Conservation (phyloP, 2,888 invertebrate species). For the Ormia ochracea region DNA sequence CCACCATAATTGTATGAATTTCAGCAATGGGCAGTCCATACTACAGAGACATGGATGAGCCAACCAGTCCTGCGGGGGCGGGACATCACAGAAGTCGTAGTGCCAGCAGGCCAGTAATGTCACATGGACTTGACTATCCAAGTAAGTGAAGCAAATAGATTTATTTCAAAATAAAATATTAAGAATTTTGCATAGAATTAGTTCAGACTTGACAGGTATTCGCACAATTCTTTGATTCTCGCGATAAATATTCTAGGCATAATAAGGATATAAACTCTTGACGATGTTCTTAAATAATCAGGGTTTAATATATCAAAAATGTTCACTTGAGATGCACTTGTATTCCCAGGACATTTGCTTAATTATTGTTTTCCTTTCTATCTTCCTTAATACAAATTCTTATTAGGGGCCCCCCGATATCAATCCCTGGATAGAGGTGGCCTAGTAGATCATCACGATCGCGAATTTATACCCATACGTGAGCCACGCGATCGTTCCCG, state of each 20-base stretch:
- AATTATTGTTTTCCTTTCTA: not conserved
- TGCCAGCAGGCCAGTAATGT: slow-evolving; percentile 84
- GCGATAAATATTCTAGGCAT: too few relatives aligned
- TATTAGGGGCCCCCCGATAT: slow-evolving; percentile 77
- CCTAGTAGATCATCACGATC: slow-evolving; percentile 86
- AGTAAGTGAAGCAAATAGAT: slow-evolving; percentile 72
- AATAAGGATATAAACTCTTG: too few relatives aligned
- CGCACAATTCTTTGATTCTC: too few relatives aligned
- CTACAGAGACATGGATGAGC: slow-evolving; percentile 87
- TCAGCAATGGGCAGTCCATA: slow-evolving; percentile 81
- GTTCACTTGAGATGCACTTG: not conserved
- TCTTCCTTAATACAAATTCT: too few relatives aligned
- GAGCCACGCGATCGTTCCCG: slow-evolving; percentile 84
- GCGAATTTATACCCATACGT: slow-evolving; percentile 91
- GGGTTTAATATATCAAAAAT: too few relatives aligned
- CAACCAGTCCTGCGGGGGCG: slow-evolving; percentile 90
- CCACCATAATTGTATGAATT: slow-evolving; percentile 77
- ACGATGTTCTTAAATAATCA: too few relatives aligned
- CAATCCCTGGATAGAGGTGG: slow-evolving; percentile 85
- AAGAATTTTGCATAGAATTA: not conserved
- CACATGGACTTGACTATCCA: slow-evolving; percentile 80
- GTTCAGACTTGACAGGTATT: not conserved
- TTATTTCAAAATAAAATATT: not conserved
- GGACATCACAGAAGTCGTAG: slow-evolving; percentile 89
- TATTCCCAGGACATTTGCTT: not conserved